A percentile compares a stretch with the other conserved stretches of the same genome.
These are phyloP conservation scores for Tetragonula clypearis DNA, from an alignment of 1,140 invertebrate genomes.

Conservation along the genomic window DNA sequence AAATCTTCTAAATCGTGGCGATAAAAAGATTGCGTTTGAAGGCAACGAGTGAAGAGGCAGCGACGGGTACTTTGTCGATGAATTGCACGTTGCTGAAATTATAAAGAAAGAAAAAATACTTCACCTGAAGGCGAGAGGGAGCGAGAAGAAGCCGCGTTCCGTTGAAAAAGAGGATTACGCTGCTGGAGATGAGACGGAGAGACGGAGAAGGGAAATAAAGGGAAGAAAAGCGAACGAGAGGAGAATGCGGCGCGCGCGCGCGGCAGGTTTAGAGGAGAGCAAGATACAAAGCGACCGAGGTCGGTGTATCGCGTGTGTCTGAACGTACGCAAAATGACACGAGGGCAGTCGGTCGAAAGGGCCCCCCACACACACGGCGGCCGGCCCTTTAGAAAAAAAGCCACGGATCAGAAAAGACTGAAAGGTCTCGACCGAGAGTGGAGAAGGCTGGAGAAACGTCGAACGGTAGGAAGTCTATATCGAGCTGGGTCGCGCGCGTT, in stretches of 20 bases:
- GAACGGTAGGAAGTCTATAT: slow-evolving; percentile 28
- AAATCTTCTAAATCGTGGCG: too few relatives aligned
- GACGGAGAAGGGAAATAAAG: neutral
- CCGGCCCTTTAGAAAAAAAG: slow-evolving; percentile 28
- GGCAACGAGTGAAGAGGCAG: too few relatives aligned
- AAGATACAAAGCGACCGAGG: slow-evolving; percentile 4
- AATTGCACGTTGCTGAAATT: neutral
- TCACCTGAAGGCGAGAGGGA: too few relatives aligned
- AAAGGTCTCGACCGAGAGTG: neutral
- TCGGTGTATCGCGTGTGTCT: slow-evolving; percentile 40
- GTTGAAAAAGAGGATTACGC: too few relatives aligned
- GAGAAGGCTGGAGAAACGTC: slow-evolving; percentile 6
- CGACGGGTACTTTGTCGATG: too few relatives aligned
- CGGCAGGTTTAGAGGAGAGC: neutral
- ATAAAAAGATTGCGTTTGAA: too few relatives aligned
- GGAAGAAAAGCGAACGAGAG: neutral
- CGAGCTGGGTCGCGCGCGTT: slow-evolving; percentile 20
- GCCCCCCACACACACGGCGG: slow-evolving; percentile 37
- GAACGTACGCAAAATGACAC: slow-evolving; percentile 51
- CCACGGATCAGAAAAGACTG: slow-evolving; percentile 41
- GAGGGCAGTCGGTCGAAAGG: slow-evolving; percentile 47
- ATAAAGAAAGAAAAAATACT: neutral
- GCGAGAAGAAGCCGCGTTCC: neutral
- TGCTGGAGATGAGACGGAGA: too few relatives aligned
- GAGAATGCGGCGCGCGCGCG: neutral